These are phyloP conservation scores for Larimichthys polyactis DNA, from an alignment of 2,113 vertebrate genomes.

Conservation along the genomic window DNA sequence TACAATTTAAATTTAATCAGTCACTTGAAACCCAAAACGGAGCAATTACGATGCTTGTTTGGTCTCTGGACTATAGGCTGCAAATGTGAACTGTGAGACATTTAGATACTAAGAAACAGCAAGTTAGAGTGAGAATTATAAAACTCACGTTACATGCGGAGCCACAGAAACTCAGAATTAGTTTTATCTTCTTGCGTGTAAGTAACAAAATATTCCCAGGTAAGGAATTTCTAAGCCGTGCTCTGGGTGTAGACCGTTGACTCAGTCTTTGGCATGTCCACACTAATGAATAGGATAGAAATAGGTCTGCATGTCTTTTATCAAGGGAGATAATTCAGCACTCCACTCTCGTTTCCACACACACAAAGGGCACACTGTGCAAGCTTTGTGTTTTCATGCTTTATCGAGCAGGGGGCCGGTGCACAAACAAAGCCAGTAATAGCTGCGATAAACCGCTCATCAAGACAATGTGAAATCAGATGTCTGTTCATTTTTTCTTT, in stretches of 20 bases:
- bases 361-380: slow-evolving; percentile 79
- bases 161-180: background rate
- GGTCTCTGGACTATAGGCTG: background rate
- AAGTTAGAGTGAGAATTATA: background rate
- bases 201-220: slow-evolving; percentile 44
- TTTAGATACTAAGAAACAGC: background rate
- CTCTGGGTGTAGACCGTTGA: slow-evolving; percentile 32
- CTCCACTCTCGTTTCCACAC: slow-evolving; percentile 65
- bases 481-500: slow-evolving; percentile 10
- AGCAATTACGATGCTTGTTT: background rate
- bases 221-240: slow-evolving; percentile 36
- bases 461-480: slow-evolving; percentile 55
- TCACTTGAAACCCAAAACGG: background rate
- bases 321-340: slow-evolving; percentile 74
- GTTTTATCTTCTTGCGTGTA: background rate
- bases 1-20: background rate
- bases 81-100: background rate
- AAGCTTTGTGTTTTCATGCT: slow-evolving; percentile 65
- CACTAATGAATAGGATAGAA: slow-evolving; percentile 70
- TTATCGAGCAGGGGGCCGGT: slow-evolving; percentile 62
- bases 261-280: slow-evolving; percentile 53
- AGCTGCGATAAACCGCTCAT: slow-evolving; percentile 50
- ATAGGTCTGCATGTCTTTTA: slow-evolving; percentile 69
- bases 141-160: background rate
- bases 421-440: slow-evolving; percentile 58